phyloP scores from a whole-genome alignment of 2,113 vertebrate species.

The Saccopteryx leptura region DNA sequence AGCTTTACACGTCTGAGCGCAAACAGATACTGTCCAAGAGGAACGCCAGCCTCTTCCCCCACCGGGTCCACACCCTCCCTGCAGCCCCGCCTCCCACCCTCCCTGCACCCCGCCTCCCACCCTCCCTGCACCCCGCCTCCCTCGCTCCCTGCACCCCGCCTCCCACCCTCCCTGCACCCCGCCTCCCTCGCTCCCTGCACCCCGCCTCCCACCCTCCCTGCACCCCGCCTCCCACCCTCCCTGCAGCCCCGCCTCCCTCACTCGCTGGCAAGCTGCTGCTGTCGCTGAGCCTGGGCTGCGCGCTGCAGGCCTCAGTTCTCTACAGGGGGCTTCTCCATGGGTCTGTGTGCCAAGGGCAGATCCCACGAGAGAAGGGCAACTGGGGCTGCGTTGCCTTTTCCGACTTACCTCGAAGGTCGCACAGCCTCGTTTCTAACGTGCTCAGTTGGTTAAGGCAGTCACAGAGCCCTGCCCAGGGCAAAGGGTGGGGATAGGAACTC shows the following conservation, averaged over 20 bases:
- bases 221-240: neutral
- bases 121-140: too few relatives aligned
- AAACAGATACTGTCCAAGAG: neutral
- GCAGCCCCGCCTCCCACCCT: neutral
- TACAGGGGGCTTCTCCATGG: rapidly evolving
- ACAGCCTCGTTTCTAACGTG: neutral
- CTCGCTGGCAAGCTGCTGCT: neutral
- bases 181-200: too few relatives aligned
- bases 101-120: too few relatives aligned
- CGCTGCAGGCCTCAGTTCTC: neutral
- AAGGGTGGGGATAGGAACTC: neutral
- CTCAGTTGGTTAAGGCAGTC: neutral
- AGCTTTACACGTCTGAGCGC: neutral
- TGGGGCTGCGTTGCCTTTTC: neutral
- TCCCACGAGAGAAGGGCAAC: neutral
- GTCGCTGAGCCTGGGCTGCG: neutral
- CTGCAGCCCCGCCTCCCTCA: neutral
- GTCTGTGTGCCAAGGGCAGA: neutral
- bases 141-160: too few relatives aligned
- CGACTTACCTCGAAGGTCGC: neutral
- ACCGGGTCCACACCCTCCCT: neutral
- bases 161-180: too few relatives aligned
- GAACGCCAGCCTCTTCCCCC: neutral
- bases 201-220: neutral
- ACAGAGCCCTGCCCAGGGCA: neutral